Conservation (phyloP, 1,140 invertebrate species). For the Melipona quadrifasciata region DNA sequence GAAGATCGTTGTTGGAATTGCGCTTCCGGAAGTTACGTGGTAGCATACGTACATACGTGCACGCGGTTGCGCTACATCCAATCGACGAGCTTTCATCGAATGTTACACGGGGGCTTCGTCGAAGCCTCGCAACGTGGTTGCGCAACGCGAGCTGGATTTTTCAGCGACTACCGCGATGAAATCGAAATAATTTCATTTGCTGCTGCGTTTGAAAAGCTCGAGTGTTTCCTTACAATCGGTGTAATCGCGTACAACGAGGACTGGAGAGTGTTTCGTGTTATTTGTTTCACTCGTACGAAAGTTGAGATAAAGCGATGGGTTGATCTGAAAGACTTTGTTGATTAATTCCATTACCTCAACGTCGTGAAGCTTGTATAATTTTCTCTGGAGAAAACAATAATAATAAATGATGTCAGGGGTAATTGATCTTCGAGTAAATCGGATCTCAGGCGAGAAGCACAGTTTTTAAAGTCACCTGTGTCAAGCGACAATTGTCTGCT, state of each 20-base stretch:
- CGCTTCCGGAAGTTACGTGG: background rate
- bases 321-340: too few relatives aligned
- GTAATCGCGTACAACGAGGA: too few relatives aligned
- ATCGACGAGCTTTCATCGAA: background rate
- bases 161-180: background rate
- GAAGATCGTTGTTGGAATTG: slow-evolving; percentile 3
- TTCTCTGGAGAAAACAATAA: too few relatives aligned
- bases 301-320: too few relatives aligned
- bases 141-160: background rate
- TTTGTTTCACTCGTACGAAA: too few relatives aligned
- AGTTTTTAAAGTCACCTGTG: too few relatives aligned
- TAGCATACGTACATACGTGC: background rate
- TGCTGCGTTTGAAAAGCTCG: background rate
- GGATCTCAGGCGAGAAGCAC: too few relatives aligned
- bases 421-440: too few relatives aligned
- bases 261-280: too few relatives aligned
- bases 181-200: background rate
- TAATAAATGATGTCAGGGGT: too few relatives aligned
- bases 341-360: too few relatives aligned
- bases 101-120: background rate
- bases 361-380: too few relatives aligned
- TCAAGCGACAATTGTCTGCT: background rate
- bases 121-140: background rate
- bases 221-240: background rate
- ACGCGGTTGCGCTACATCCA: background rate